Evolutionary conservation across 2,888 invertebrate species (phyloP).

Genomic region (Epinotia bilunana): DNA sequence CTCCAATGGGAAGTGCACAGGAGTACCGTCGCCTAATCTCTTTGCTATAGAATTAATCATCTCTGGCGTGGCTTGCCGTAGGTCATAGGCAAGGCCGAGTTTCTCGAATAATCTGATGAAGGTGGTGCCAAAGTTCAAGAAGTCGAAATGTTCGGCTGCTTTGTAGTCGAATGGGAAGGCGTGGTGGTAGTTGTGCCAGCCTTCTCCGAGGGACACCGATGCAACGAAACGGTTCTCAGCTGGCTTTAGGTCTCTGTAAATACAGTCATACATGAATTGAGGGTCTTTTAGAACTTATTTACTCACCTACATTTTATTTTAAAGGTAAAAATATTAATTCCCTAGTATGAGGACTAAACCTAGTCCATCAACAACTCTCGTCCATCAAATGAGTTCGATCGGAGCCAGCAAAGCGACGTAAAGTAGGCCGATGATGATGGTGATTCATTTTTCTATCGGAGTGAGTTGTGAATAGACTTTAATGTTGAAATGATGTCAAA

Average conservation of each 20-base stretch:
- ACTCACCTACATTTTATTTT: too few species aligned
- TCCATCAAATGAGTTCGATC: too few species aligned
- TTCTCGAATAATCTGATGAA: slow-evolving; percentile 71
- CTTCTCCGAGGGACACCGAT: slow-evolving; percentile 85
- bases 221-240: slow-evolving; percentile 87
- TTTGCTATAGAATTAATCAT: slow-evolving; percentile 74
- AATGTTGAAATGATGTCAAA: too few species aligned
- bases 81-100: slow-evolving; percentile 77
- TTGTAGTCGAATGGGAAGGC: slow-evolving; percentile 88
- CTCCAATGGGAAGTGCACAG: slow-evolving; percentile 66
- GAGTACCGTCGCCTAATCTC: slow-evolving; percentile 77
- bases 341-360: too few species aligned
- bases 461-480: too few species aligned
- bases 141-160: slow-evolving; percentile 82
- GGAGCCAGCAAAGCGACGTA: too few species aligned
- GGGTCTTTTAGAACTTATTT: slow-evolving; percentile 18
- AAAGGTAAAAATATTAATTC: too few species aligned
- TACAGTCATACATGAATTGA: slow-evolving; percentile 37
- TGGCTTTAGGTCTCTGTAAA: slow-evolving; percentile 84
- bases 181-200: slow-evolving; percentile 92
- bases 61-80: slow-evolving; percentile 72
- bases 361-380: too few species aligned
- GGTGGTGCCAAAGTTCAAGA: slow-evolving; percentile 71
- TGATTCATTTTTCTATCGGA: neutral
- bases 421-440: neutral